phyloP scores from a whole-genome alignment of 2,888 invertebrate genomes.

The Tipula unca region DNA sequence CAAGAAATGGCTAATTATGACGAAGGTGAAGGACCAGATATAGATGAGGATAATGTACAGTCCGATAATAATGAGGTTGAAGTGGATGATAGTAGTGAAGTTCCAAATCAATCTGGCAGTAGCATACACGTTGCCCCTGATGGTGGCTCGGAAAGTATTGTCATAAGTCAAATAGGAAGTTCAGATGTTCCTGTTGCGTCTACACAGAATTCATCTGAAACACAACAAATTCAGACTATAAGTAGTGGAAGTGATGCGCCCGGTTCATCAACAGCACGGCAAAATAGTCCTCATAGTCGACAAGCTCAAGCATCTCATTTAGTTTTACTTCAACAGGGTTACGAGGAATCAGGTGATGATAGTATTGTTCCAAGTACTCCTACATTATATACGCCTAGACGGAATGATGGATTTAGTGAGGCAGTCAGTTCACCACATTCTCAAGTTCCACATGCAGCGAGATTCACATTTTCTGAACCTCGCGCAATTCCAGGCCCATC shows the following conservation, averaged over 20 bases:
- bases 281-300: slow-evolving; percentile 33
- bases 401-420: slow-evolving; percentile 82
- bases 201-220: slow-evolving; percentile 30
- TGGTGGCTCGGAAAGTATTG: slow-evolving; percentile 29
- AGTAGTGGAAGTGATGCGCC: slow-evolving; percentile 60
- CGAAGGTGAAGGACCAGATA: slow-evolving; percentile 46
- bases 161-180: slow-evolving; percentile 29
- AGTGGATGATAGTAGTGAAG: slow-evolving; percentile 56
- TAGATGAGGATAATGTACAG: slow-evolving; percentile 46
- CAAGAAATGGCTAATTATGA: slow-evolving; percentile 47
- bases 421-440: slow-evolving; percentile 87
- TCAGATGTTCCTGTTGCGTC: slow-evolving; percentile 26
- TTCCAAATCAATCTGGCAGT: slow-evolving; percentile 50
- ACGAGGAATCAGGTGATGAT: slow-evolving; percentile 46
- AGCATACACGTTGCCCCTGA: slow-evolving; percentile 43
- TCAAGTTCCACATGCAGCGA: slow-evolving; percentile 53
- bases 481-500: slow-evolving; percentile 33
- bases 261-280: slow-evolving; percentile 33
- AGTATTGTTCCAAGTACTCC: slow-evolving; percentile 86
- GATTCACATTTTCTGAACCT: slow-evolving; percentile 57
- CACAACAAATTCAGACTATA: slow-evolving; percentile 61
- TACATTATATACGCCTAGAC: slow-evolving; percentile 70
- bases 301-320: slow-evolving; percentile 33
- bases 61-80: slow-evolving; percentile 56
- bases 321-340: slow-evolving; percentile 32